Evolutionary conservation across 2,797 vertebrate species (phyloP).

Genomic region (Catostomus latipinnis): DNA sequence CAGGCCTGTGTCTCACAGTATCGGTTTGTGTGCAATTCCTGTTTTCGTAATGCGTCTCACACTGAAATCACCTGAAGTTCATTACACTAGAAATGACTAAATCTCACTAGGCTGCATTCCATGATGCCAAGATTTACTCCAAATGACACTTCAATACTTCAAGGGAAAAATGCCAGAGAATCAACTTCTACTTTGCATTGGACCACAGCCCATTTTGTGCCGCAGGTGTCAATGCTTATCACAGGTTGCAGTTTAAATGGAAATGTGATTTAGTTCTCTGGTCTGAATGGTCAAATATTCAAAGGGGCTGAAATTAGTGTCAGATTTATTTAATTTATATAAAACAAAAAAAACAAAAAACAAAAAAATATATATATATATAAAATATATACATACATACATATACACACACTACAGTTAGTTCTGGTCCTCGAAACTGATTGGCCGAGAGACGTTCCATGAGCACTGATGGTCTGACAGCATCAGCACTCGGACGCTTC

Average conservation of each 20-base stretch:
- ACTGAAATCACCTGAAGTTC: conserved; percentile 66
- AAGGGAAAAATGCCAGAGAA: background rate
- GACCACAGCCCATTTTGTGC: background rate
- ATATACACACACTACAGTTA: too few species aligned
- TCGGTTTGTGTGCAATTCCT: conserved; percentile 29
- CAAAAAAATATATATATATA: too few species aligned
- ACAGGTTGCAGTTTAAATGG: conserved; percentile 3
- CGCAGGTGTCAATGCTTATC: background rate
- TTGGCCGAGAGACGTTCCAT: too few species aligned
- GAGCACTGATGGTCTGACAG: too few species aligned
- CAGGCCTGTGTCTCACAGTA: background rate
- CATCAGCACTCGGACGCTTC: too few species aligned
- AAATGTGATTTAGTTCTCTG: background rate
- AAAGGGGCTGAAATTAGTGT: background rate
- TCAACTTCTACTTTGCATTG: background rate
- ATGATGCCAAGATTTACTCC: background rate
- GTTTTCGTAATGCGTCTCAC: conserved; percentile 58
- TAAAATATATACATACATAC: too few species aligned
- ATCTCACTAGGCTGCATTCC: conserved; percentile 55
- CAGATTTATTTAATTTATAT: too few species aligned
- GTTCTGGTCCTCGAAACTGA: too few species aligned
- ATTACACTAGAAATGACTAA: conserved; percentile 61
- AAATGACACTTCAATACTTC: background rate
- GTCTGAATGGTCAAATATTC: background rate
- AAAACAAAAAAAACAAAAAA: too few species aligned